Evolutionary conservation across 2,888 invertebrate genomes (phyloP).

Genomic region (Andricus curvator): DNA sequence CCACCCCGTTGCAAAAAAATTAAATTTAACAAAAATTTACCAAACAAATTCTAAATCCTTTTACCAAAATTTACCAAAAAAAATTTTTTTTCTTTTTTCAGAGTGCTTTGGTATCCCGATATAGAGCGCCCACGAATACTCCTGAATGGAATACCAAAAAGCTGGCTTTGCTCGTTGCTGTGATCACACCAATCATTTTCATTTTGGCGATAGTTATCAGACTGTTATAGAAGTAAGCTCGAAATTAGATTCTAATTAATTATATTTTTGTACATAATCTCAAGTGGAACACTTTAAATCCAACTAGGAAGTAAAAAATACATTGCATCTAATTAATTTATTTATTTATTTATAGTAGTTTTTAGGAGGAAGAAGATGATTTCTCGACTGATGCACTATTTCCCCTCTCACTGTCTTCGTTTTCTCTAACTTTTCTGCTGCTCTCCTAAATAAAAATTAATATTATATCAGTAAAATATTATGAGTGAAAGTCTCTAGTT

Average conservation of each 20-base stretch:
- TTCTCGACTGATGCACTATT: slow-evolving; percentile 3
- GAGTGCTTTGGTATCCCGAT: slow-evolving; percentile 64
- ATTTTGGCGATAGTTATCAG: slow-evolving; percentile 46
- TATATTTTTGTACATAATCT: too few relatives aligned
- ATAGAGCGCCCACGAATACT: slow-evolving; percentile 61
- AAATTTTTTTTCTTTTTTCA: slow-evolving; percentile 52
- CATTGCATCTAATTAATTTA: too few relatives aligned
- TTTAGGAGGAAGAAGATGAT: slow-evolving; percentile 2
- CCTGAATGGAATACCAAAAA: slow-evolving; percentile 59
- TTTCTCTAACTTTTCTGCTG: not conserved
- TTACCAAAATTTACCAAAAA: too few relatives aligned
- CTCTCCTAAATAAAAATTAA: slow-evolving; percentile 27
- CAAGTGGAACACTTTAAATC: too few relatives aligned
- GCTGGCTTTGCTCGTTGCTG: slow-evolving; percentile 44
- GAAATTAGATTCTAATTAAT: not conserved
- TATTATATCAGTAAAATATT: not conserved
- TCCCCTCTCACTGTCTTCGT: slow-evolving; percentile 19
- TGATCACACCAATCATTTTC: slow-evolving; percentile 45
- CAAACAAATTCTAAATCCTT: too few relatives aligned
- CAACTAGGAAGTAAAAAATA: too few relatives aligned
- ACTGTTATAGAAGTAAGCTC: slow-evolving; percentile 42
- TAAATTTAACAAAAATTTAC: too few relatives aligned
- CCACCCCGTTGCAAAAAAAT: too few relatives aligned
- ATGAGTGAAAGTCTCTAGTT: not conserved
- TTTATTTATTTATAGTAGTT: too few relatives aligned